Conservation (phyloP, 2,888 invertebrate genomes). For the Napeogenes inachia region DNA sequence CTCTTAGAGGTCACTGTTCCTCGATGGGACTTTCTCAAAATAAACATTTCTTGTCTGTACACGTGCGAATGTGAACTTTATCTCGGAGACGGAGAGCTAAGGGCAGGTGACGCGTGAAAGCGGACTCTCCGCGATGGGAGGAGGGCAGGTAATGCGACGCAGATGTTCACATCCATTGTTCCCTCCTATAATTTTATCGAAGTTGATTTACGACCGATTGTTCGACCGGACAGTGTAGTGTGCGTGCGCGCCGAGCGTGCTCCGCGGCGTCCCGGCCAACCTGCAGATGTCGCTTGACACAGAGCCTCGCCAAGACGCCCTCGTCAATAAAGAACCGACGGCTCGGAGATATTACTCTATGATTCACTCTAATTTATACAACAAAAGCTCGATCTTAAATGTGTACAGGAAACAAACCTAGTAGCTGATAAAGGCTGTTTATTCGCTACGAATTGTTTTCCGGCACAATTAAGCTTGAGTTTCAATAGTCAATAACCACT, state of each 20-base stretch:
- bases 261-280: conserved; percentile 48
- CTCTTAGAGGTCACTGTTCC: conserved; percentile 51
- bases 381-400: conserved; percentile 39
- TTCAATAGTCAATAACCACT: conserved; percentile 61
- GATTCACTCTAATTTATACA: conserved; percentile 3
- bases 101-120: conserved; percentile 60
- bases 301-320: conserved; percentile 57
- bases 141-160: conserved; percentile 64
- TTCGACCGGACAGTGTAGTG: conserved; percentile 74
- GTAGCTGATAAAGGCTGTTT: conserved; percentile 51
- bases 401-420: conserved; percentile 49
- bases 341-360: conserved; percentile 35
- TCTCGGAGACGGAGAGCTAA: conserved; percentile 67
- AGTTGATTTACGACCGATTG: conserved; percentile 78
- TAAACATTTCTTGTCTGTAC: conserved; percentile 74
- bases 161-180: conserved; percentile 71
- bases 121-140: conserved; percentile 61
- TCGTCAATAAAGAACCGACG: conserved; percentile 72
- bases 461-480: conserved; percentile 68
- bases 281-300: conserved; percentile 68
- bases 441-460: conserved; percentile 67
- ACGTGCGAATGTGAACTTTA: conserved; percentile 74
- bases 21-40: conserved; percentile 59
- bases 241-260: conserved; percentile 58
- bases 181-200: conserved; percentile 78